Conservation (phyloP, 2,888 invertebrate species). For the Perizoma affinitatum region DNA sequence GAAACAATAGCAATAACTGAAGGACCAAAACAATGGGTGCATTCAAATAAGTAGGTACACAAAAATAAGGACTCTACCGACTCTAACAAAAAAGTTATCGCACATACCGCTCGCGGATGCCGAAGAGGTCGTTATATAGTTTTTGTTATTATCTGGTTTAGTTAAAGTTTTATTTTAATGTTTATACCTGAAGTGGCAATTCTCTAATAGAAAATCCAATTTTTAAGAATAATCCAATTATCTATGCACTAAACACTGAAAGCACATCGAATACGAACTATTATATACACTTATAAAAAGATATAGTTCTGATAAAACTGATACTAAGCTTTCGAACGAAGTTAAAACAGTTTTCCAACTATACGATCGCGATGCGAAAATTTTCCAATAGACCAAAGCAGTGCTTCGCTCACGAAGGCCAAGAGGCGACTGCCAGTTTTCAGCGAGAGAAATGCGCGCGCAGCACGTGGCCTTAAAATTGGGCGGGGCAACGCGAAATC, state of each 20-base stretch:
- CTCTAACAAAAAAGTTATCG: constrained; percentile 62
- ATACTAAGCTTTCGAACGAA: constrained; percentile 22
- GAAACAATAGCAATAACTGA: constrained; percentile 55
- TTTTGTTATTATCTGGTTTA: constrained; percentile 46
- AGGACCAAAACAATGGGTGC: constrained; percentile 61
- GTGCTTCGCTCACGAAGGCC: constrained; percentile 46
- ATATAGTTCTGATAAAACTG: constrained; percentile 25
- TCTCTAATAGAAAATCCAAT: constrained; percentile 45
- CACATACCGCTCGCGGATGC: constrained; percentile 59
- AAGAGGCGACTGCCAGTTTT: constrained; percentile 66
- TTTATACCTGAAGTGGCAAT: constrained; percentile 41
- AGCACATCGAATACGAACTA: constrained; percentile 20
- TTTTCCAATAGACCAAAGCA: constrained; percentile 34
- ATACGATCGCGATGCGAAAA: constrained; percentile 51
- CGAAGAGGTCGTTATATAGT: constrained; percentile 46
- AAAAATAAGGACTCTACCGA: constrained; percentile 61
- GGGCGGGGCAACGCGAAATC: constrained; percentile 61
- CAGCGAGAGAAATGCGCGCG: constrained; percentile 70
- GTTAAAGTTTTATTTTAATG: constrained; percentile 46
- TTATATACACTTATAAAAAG: constrained; percentile 38
- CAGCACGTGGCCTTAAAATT: constrained; percentile 73
- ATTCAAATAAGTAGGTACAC: constrained; percentile 57
- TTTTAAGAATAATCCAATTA: constrained; percentile 49
- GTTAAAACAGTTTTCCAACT: constrained; percentile 47
- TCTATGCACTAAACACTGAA: constrained; percentile 40